Conservation (phyloP, 37 sponge, comb jelly and placozoan genomes). For the Beroe forskalii region DNA sequence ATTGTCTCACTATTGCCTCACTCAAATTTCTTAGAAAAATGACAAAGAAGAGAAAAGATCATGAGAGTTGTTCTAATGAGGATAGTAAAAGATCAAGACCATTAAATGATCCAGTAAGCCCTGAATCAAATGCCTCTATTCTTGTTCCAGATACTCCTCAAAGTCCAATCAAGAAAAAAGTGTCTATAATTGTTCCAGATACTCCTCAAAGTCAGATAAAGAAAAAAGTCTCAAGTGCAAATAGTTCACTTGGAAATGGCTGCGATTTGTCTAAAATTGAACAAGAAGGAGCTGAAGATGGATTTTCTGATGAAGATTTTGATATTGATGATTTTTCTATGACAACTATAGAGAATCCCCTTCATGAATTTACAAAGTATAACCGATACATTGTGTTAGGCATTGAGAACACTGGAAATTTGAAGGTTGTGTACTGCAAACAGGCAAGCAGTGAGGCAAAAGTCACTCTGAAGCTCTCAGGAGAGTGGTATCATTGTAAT, state of each 20-base stretch:
- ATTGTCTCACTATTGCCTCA: too few relatives aligned
- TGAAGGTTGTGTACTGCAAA: neutral
- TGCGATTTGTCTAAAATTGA: too few relatives aligned
- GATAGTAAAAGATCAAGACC: neutral
- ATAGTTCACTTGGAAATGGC: too few relatives aligned
- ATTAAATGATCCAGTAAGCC: neutral
- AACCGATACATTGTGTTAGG: too few relatives aligned
- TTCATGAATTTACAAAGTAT: too few relatives aligned
- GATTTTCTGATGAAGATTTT: neutral
- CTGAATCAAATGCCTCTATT: neutral
- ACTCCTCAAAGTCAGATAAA: neutral
- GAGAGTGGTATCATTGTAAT: constrained; percentile 40
- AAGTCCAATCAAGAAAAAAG: neutral
- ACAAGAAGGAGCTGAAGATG: neutral
- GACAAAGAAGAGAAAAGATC: constrained; percentile 14
- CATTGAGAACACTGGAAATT: neutral
- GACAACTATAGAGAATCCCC: too few relatives aligned
- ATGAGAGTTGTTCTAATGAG: constrained; percentile 14
- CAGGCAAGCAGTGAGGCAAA: neutral
- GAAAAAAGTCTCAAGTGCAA: neutral
- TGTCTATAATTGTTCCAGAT: neutral
- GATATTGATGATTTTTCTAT: too few relatives aligned
- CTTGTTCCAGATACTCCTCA: neutral
- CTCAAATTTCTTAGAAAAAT: too few relatives aligned
- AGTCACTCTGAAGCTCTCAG: neutral